Percentiles rank a stretch among this genome's conserved stretches.
These are phyloP conservation scores for Notocelia uddmanniana DNA, from an alignment of 2,888 invertebrate species.

Conservation along the genomic window DNA sequence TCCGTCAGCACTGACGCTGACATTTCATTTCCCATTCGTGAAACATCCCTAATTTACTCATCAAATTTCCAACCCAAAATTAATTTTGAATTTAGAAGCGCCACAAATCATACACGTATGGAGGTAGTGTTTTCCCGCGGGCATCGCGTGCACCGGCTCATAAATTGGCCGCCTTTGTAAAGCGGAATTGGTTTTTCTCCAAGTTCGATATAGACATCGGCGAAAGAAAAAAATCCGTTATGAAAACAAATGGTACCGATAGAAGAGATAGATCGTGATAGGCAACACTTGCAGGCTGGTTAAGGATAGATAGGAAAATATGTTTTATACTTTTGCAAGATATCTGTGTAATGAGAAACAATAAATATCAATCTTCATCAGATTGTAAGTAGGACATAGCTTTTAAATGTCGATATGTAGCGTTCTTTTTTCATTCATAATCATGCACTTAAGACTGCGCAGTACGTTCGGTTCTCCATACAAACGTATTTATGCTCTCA, in stretches of 20 bases:
- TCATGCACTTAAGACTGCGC: too few relatives aligned
- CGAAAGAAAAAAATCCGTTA: slow-evolving; percentile 55
- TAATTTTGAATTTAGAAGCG: slow-evolving; percentile 47
- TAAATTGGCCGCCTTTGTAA: slow-evolving; percentile 75
- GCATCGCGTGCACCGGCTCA: slow-evolving; percentile 63
- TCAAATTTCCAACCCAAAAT: slow-evolving; percentile 52
- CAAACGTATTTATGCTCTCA: too few relatives aligned
- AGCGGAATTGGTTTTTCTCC: slow-evolving; percentile 74
- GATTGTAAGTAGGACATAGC: neutral
- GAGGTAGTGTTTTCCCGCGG: slow-evolving; percentile 52
- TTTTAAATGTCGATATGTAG: too few relatives aligned
- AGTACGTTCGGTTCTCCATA: too few relatives aligned
- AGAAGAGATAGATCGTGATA: slow-evolving; percentile 38
- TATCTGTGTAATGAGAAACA: neutral
- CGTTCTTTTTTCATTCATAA: too few relatives aligned
- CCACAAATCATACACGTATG: slow-evolving; percentile 45
- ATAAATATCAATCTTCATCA: neutral
- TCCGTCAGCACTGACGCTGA: slow-evolving; percentile 54
- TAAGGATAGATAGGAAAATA: slow-evolving; percentile 18
- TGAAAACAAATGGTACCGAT: slow-evolving; percentile 51
- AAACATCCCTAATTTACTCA: slow-evolving; percentile 50
- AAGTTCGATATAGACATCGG: slow-evolving; percentile 61
- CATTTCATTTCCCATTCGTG: slow-evolving; percentile 46
- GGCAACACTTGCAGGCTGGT: slow-evolving; percentile 33
- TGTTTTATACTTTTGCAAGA: slow-evolving; percentile 3